phyloP scores from a whole-genome alignment of 2,797 vertebrate species.

The Mareca penelope region DNA sequence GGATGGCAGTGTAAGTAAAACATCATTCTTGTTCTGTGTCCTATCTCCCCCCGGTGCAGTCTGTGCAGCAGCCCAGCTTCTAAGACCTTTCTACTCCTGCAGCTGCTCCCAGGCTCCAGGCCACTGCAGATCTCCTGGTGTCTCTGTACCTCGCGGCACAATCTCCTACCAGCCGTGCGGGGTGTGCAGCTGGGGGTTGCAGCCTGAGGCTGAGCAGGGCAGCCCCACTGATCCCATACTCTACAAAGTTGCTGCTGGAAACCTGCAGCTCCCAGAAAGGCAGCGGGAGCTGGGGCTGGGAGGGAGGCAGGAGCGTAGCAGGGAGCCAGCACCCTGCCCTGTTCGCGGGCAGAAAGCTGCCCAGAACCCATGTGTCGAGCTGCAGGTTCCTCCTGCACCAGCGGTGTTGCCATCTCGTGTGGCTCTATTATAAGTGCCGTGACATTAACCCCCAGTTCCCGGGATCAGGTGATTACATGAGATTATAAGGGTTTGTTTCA shows the following conservation, averaged over 20 bases:
- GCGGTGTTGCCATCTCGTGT: neutral
- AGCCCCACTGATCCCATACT: neutral
- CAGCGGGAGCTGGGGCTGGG: neutral
- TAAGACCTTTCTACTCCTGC: neutral
- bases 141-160: neutral
- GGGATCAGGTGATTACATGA: neutral
- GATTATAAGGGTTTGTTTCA: neutral
- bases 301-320: accelerated
- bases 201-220: neutral
- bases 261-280: neutral
- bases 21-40: neutral
- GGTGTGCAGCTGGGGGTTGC: accelerated
- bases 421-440: neutral
- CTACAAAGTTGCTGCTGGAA: neutral
- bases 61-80: neutral
- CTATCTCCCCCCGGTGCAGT: no score
- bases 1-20: neutral
- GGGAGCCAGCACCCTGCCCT: neutral
- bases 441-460: neutral
- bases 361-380: neutral
- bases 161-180: neutral
- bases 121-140: neutral
- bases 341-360: neutral
- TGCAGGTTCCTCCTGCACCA: constrained; percentile 28
- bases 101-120: neutral